Base-by-base conservation (phyloP, 2,797 vertebrate species). In the Vultur gryphus region DNA sequence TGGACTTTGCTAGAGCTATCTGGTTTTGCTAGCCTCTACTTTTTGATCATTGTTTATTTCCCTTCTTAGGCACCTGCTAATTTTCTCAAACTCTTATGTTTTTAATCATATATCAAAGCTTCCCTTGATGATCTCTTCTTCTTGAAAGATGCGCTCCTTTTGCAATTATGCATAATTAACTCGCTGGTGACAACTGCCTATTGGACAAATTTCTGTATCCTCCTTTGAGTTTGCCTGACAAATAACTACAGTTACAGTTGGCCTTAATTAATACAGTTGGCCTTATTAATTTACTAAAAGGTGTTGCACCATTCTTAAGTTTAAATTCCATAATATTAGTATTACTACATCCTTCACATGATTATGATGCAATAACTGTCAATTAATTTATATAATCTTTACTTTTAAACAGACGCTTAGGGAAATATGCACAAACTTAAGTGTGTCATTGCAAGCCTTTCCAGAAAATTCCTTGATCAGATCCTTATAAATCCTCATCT, bases 391-490 rank as follows among this genome's bases (percentile, higher is more conserved):
- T 15, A 7, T 6, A 33, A 65, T 43, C n/a, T 28, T 29, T 13
- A 46, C 14, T 48, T 64, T 48, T 4, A 31, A 70, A 39, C 20
- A 13, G 20, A 11, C 39, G 24, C 70, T 65, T 7, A 23, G 57
- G 57, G 65, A 64, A 75, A 55, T 0, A 18, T 11, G 17, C 65
- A 64, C 72, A 58, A 79, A 69, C 39, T 58, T 49, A 17, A 87
- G 17, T 37, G 57, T 75, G 71, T 76, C 73, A 85, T 2, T 8
- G 51, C 75, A 76, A 43, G 59, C 46, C 84, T 75, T 25, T 65
- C 84, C 84, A 95, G 69, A 91, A 96, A 85, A 72, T 59, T 92
- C 92, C 78, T 59, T 13, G 24, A 90, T 93, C 67, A 64, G 75
- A 73, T 87, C 75, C 81, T 54, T 39, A 29, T 23, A 89, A 95